These are phyloP conservation scores for Paedocypris sp. DNA, from an alignment of 2,113 vertebrate genomes.

Conservation along the genomic window DNA sequence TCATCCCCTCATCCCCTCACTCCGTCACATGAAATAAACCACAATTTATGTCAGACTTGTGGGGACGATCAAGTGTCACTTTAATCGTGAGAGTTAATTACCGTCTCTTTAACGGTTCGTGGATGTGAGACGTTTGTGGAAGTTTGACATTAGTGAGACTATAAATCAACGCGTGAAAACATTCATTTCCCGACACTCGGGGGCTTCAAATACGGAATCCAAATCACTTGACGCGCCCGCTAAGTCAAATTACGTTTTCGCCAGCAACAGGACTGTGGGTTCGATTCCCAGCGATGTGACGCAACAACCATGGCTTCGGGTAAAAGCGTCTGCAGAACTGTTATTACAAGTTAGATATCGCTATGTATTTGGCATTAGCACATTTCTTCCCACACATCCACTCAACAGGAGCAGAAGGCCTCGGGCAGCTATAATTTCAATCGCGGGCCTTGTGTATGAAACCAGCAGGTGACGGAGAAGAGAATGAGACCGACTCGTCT, in stretches of 20 bases:
- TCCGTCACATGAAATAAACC: conserved; percentile 53
- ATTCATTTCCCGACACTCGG: conserved; percentile 7
- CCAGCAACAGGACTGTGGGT: too few species aligned
- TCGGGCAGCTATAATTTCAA: conserved; percentile 47
- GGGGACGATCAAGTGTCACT: conserved; percentile 49
- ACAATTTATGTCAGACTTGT: conserved; percentile 63
- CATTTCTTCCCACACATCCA: conserved; percentile 11
- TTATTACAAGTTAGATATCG: conserved; percentile 14
- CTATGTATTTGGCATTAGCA: background rate
- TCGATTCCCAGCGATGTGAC: too few species aligned
- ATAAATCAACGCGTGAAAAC: conserved; percentile 35
- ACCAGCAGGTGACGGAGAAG: conserved; percentile 52
- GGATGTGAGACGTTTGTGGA: background rate
- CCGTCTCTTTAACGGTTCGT: conserved; percentile 30
- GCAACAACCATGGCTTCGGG: too few species aligned
- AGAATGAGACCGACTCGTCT: conserved; percentile 35
- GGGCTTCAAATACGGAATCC: background rate
- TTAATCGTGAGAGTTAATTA: conserved; percentile 54
- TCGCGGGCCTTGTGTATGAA: conserved; percentile 44
- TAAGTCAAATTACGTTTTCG: too few species aligned
- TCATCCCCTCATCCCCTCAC: conserved; percentile 40
- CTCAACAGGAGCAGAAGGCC: background rate
- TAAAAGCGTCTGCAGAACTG: too few species aligned
- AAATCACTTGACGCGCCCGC: too few species aligned
- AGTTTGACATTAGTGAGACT: conserved; percentile 27